Evolutionary conservation across 2,888 invertebrate genomes (phyloP).

Genomic region (Thecocarcelia acutangulata): DNA sequence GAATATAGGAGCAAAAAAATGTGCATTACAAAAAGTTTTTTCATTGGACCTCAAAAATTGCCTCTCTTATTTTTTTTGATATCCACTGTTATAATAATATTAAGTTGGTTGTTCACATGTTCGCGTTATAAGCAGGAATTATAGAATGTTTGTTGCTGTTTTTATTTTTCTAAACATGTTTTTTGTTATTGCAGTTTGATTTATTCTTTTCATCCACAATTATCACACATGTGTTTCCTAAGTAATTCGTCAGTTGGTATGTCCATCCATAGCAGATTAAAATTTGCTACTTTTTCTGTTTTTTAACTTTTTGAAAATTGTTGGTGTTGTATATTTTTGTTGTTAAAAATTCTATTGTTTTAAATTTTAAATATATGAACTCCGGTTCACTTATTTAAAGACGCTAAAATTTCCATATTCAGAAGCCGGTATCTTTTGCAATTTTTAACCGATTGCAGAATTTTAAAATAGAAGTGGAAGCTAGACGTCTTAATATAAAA

Average conservation of each 20-base stretch:
- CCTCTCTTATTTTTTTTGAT: slow-evolving; percentile 8
- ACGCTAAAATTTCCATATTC: no score
- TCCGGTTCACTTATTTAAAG: no score
- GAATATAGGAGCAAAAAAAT: no score
- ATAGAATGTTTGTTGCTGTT: slow-evolving; percentile 30
- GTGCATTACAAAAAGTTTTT: no score
- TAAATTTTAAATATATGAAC: slow-evolving; percentile 25
- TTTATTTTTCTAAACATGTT: slow-evolving; percentile 16
- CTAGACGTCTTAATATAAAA: no score
- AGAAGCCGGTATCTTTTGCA: no score
- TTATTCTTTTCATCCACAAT: slow-evolving; percentile 38
- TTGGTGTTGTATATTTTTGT: not conserved
- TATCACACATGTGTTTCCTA: slow-evolving; percentile 34
- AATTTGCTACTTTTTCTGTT: slow-evolving; percentile 29
- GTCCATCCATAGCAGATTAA: slow-evolving; percentile 21
- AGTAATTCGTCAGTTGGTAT: not conserved
- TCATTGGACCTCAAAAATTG: no score
- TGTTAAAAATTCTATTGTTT: slow-evolving; percentile 49
- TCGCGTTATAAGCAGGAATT: slow-evolving; percentile 50
- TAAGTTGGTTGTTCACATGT: slow-evolving; percentile 24
- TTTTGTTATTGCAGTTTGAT: slow-evolving; percentile 39
- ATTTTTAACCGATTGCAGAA: no score
- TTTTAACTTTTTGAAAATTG: not conserved
- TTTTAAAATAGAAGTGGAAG: no score
- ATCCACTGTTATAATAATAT: slow-evolving; percentile 35